Evolutionary conservation across 30 jellyfish, hydroid and myxozoan species (phyloP).

Genomic region (Cassiopea xamachana): DNA sequence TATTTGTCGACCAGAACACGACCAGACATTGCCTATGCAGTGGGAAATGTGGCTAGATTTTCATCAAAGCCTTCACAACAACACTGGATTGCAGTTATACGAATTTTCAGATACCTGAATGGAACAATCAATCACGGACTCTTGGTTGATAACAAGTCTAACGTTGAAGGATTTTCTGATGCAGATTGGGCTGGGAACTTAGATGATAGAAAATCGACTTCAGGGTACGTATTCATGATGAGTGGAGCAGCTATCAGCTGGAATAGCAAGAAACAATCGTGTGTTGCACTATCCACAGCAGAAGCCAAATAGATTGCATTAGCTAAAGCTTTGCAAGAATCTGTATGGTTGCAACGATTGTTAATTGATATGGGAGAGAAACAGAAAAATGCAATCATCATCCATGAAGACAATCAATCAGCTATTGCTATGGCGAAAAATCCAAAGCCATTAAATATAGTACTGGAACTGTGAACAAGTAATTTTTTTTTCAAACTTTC

Average conservation of each 20-base stretch:
- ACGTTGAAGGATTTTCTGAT: slow-evolving; percentile 20
- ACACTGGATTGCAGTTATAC: slow-evolving; percentile 49
- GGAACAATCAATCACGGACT: slow-evolving; percentile 29
- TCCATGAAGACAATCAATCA: not conserved
- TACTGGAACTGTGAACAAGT: too few species aligned
- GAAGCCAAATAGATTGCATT: slow-evolving; percentile 13
- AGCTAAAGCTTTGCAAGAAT: not conserved
- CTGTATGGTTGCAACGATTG: not conserved
- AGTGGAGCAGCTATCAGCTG: slow-evolving; percentile 32
- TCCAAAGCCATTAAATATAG: not conserved
- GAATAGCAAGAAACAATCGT: slow-evolving; percentile 12
- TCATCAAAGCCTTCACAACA: slow-evolving; percentile 37
- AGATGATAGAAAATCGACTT: slow-evolving; percentile 4
- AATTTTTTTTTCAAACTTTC: too few species aligned
- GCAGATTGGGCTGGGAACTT: slow-evolving; percentile 59
- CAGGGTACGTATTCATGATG: slow-evolving; percentile 28
- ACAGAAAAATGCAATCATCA: not conserved
- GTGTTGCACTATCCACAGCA: slow-evolving; percentile 28
- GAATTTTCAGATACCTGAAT: slow-evolving; percentile 29
- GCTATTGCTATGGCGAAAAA: not conserved
- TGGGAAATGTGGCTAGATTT: slow-evolving; percentile 10
- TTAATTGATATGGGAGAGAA: not conserved
- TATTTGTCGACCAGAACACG: slow-evolving; percentile 18
- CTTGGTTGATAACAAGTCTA: not conserved
- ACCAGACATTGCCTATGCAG: slow-evolving; percentile 46